Evolutionary conservation across 2,888 invertebrate species (phyloP).

Genomic region (Lochmaea capreae): DNA sequence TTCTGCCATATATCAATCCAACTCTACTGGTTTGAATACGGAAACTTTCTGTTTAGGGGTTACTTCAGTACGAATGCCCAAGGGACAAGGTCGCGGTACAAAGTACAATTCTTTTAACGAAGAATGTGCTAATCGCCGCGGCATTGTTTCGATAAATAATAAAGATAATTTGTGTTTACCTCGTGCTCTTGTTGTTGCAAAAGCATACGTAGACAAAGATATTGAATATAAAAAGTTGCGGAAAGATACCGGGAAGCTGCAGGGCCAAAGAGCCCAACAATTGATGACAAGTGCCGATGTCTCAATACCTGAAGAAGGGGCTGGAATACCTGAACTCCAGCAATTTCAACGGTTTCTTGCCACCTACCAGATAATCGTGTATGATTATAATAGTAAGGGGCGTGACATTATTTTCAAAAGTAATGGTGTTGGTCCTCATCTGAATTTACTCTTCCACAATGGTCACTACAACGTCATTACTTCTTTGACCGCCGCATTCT

Average conservation of each 20-base stretch:
- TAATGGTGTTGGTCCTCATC: slow-evolving; percentile 9
- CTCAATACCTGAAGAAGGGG: slow-evolving; percentile 24
- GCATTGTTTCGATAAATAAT: slow-evolving; percentile 41
- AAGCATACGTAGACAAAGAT: slow-evolving; percentile 33
- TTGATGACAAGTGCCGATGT: slow-evolving; percentile 20
- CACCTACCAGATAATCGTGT: slow-evolving; percentile 41
- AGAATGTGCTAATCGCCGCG: slow-evolving; percentile 32
- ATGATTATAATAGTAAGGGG: slow-evolving; percentile 34
- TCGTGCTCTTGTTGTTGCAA: slow-evolving; percentile 39
- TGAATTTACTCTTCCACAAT: slow-evolving; percentile 48
- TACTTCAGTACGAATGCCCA: slow-evolving; percentile 28
- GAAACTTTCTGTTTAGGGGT: slow-evolving; percentile 44
- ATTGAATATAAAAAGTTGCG: slow-evolving; percentile 8
- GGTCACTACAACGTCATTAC: slow-evolving; percentile 49
- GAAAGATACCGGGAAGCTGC: slow-evolving; percentile 22
- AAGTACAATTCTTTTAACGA: slow-evolving; percentile 35
- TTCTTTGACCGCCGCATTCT: slow-evolving; percentile 48
- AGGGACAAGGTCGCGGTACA: background rate
- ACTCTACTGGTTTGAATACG: slow-evolving; percentile 33
- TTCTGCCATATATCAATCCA: slow-evolving; percentile 20
- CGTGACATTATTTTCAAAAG: slow-evolving; percentile 37
- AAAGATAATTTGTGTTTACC: slow-evolving; percentile 43
- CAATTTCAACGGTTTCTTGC: slow-evolving; percentile 33
- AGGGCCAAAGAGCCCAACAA: slow-evolving; percentile 8
- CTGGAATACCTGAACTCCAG: slow-evolving; percentile 32